Base-by-base conservation (phyloP, 2,797 vertebrate species). In the Cetoscarus ocellatus region DNA sequence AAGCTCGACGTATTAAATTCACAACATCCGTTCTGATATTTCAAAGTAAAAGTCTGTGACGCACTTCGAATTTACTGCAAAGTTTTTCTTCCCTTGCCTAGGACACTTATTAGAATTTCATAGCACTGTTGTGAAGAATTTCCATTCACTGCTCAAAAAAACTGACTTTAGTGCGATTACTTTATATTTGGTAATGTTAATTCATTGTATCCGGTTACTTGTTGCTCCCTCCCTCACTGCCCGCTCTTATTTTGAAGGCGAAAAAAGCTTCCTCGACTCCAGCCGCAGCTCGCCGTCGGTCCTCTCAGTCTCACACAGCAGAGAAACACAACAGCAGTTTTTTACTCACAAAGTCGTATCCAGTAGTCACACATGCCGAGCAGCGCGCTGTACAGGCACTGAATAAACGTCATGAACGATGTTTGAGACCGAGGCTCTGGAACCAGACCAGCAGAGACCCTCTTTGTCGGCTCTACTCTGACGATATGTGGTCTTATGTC, bases 301-400 rank as follows among this genome's bases (percentile, higher is more conserved):
- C 63, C 51, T 70, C 19, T 38, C 59, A 4, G 49, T 40, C 53
- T 3, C 43, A 76, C 73, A 62, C 72, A 57, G 40, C 60, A 54
- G 63, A 43, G 64, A 57, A 68, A 75, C 69, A 79, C 61, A 77
- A 61, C 79, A 44, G 69, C 71, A 10, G 63, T 47, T 63, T 61
- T n/a, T 27, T 91, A 93, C 92, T 93, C 83, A 93, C 92, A 67
- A 8, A 92, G 59, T 14, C 86, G 85, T 6, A 87, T 84, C 86
- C 89, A 90, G 85, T 60, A 83, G 75, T 93, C 88, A 35, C 90
- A 90, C 86, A 91, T 77, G 73, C 63, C 60, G 77, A 84, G 61
- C 57, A 91, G 63, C 49, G 76, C 80, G 65, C 72, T 36, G 88
- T 79, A 89, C 42, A 92, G 1, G 74, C 87, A 56, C 66, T 71